Evolutionary conservation across 1,140 invertebrate species (phyloP).

Genomic region (Cotesia chilonis): DNA sequence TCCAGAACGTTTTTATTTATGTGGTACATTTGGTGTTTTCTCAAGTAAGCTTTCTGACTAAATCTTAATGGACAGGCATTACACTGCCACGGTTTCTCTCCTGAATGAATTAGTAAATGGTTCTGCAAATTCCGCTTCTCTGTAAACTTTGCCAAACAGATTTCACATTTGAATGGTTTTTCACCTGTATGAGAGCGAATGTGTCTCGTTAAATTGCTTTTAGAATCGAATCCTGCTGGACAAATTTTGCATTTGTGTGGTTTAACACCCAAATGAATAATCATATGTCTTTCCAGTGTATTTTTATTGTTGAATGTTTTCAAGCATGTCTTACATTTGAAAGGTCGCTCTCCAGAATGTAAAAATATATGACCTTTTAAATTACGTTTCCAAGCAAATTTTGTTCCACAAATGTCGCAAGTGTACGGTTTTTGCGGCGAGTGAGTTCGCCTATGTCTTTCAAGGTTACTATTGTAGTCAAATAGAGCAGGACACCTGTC

Average conservation of each 20-base stretch:
- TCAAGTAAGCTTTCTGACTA: constrained; percentile 66
- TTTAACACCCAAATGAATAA: constrained; percentile 65
- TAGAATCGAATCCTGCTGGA: constrained; percentile 63
- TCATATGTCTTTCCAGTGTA: constrained; percentile 68
- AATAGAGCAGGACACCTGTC: no score
- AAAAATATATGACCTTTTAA: constrained; percentile 57
- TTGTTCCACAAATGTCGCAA: constrained; percentile 62
- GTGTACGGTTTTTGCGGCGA: constrained; percentile 34
- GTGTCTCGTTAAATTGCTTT: constrained; percentile 64
- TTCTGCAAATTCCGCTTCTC: constrained; percentile 65
- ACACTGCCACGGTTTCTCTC: constrained; percentile 66
- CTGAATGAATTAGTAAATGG: constrained; percentile 64
- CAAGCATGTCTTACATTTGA: constrained; percentile 64
- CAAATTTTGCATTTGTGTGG: constrained; percentile 64
- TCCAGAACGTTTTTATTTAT: no score
- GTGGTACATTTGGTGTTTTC: constrained; percentile 52
- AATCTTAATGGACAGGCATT: constrained; percentile 67
- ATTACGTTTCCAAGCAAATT: constrained; percentile 50
- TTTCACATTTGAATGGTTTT: constrained; percentile 63
- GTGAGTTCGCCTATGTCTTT: constrained; percentile 31
- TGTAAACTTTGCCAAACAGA: constrained; percentile 66
- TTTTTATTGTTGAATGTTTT: constrained; percentile 64
- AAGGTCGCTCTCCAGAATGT: constrained; percentile 67
- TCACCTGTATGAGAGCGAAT: constrained; percentile 62
- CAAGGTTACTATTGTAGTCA: no score